Evolutionary conservation across 1,140 invertebrate species (phyloP).

Genomic region (Tetramorium simillimum): DNA sequence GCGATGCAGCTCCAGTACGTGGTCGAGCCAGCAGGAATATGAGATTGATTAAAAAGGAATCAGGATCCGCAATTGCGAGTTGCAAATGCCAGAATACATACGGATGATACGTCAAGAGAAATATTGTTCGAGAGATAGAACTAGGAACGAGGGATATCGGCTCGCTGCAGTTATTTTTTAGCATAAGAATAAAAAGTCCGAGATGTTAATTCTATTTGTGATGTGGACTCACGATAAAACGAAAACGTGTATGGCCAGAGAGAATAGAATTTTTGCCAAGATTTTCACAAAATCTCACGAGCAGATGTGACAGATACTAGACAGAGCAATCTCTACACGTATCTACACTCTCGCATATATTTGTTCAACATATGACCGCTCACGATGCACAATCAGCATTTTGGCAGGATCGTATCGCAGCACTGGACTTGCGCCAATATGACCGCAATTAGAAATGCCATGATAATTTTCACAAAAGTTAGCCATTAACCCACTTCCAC

Average conservation of each 20-base stretch:
- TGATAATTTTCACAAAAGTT: slow-evolving; percentile 77
- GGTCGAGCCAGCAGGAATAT: slow-evolving; percentile 37
- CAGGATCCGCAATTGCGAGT: background rate
- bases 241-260: background rate
- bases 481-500: slow-evolving; percentile 76
- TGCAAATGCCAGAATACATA: background rate
- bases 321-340: background rate
- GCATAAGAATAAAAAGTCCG: background rate
- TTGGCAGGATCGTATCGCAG: slow-evolving; percentile 35
- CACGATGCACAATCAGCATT: slow-evolving; percentile 30
- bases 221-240: background rate
- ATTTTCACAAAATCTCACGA: background rate
- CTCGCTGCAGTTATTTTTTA: background rate
- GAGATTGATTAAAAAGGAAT: slow-evolving; percentile 65
- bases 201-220: background rate
- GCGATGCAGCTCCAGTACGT: slow-evolving; percentile 2
- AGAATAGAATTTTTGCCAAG: background rate
- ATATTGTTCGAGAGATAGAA: background rate
- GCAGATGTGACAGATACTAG: background rate
- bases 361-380: background rate
- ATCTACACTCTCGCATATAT: slow-evolving; percentile 2
- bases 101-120: background rate
- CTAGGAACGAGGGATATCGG: background rate
- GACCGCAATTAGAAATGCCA: slow-evolving; percentile 75
- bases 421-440: slow-evolving; percentile 73